A percentile compares a stretch with the other conserved stretches of the same genome.
Evolutionary conservation across 2,888 invertebrate genomes (phyloP).

Genomic region (Tiliacea aurago): DNA sequence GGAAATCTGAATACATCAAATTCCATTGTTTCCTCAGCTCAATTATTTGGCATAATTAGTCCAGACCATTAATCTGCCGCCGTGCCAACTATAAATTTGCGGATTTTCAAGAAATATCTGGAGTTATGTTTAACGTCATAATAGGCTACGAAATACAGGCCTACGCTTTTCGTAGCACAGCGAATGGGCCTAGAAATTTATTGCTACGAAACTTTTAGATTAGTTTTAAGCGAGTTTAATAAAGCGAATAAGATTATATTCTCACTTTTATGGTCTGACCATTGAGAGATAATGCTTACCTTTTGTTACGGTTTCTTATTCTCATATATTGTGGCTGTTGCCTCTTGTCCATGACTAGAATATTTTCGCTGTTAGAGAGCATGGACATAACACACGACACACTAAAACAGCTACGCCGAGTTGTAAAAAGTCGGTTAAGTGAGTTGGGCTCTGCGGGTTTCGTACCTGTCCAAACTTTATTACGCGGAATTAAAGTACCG

Average conservation of each 20-base stretch:
- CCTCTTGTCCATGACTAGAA: conserved; percentile 43
- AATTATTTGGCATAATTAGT: conserved; percentile 45
- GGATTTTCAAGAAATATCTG: conserved; percentile 49
- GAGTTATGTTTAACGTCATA: conserved; percentile 53
- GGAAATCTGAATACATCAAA: conserved; percentile 22
- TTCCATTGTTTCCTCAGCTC: conserved; percentile 15
- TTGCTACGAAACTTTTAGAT: conserved; percentile 63
- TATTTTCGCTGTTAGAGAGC: conserved; percentile 46
- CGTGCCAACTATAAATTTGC: conserved; percentile 39
- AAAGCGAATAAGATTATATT: conserved; percentile 48
- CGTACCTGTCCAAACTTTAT: conserved; percentile 68
- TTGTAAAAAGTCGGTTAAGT: conserved; percentile 64
- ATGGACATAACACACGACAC: conserved; percentile 51
- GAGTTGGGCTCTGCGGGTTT: conserved; percentile 62
- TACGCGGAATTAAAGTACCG: conserved; percentile 63
- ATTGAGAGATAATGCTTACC: conserved; percentile 28
- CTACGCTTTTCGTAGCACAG: conserved; percentile 57
- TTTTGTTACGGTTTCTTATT: conserved; percentile 33
- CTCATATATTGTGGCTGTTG: conserved; percentile 28
- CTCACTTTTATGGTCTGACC: conserved; percentile 30
- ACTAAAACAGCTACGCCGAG: conserved; percentile 54
- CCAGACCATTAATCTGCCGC: conserved; percentile 33
- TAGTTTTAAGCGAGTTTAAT: conserved; percentile 59
- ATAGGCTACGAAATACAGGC: conserved; percentile 56
- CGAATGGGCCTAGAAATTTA: conserved; percentile 55